A percentile compares a stretch with the other conserved stretches of the same genome.
phyloP scores from a whole-genome alignment of 2,797 vertebrate genomes.

The Thamnophis elegans region DNA sequence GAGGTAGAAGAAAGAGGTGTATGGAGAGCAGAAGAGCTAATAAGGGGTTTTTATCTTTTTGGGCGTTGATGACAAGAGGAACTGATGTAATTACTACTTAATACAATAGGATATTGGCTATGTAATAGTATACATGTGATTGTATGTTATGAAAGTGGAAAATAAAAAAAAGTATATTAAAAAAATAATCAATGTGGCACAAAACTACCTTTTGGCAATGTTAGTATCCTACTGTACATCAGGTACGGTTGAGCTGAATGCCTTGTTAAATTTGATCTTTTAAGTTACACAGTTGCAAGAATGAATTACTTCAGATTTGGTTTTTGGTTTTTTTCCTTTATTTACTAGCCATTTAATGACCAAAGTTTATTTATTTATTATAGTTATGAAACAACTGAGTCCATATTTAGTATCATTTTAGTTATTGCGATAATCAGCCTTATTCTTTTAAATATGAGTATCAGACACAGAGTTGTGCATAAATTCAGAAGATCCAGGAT shows the following conservation, averaged over 20 bases:
- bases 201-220: neutral
- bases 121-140: too few relatives aligned
- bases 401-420: slow-evolving; percentile 49
- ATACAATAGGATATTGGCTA: too few relatives aligned
- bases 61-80: too few relatives aligned
- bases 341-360: neutral
- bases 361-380: slow-evolving; percentile 15
- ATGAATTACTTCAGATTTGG: slow-evolving; percentile 11
- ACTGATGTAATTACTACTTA: too few relatives aligned
- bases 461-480: slow-evolving; percentile 22
- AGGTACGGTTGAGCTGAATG: neutral
- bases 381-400: slow-evolving; percentile 36
- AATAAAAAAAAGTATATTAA: too few relatives aligned
- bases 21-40: too few relatives aligned
- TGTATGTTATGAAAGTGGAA: too few relatives aligned
- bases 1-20: too few relatives aligned
- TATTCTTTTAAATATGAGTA: slow-evolving; percentile 30
- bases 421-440: slow-evolving; percentile 28
- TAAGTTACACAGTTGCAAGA: slow-evolving; percentile 13
- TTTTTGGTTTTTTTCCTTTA: neutral
- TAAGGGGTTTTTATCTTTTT: too few relatives aligned
- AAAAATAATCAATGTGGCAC: neutral
- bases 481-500: slow-evolving; percentile 57
- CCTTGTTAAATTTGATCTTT: neutral
- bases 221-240: neutral